Base-by-base conservation (phyloP, 2,888 invertebrate species). In the Petrolisthes cinctipes region DNA sequence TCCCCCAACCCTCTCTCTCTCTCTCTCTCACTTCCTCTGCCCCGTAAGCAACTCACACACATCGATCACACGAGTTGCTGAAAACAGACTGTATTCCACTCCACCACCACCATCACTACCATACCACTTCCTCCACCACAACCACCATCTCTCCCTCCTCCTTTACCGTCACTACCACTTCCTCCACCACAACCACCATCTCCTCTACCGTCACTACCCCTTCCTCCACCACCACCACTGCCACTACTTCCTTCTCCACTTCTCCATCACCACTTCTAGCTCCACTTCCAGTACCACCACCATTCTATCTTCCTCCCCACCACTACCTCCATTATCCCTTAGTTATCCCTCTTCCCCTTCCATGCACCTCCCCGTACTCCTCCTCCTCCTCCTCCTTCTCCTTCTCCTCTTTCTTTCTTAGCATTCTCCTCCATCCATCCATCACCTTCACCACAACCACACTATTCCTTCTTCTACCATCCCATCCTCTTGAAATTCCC, bases 11-110 rank as follows among this genome's bases (percentile, higher is more conserved):
- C 54, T 20, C 14, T 23, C 80, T 56, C 54, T 20, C 14, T 23
- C 80, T 56, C 71, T 68, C 66, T 68, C 51, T 37, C 73, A 71
- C 73, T 71, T 83, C 82, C 68, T 68, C 82, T 17, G 54, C 82
- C 66, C 76, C 76, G 53, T 76, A 37, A 76, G 11, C 37, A 76
- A 37, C 76, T 2, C 17, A 14, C 66, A 6, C 9, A 7, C 76
- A 76, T 76, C 76, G 71, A 71, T 71, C 71, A 71, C 71, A 11
- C 17, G n/a, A 71, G 71, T 71, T 71, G 71, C 71, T 71, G 71
- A 71, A 71, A 71, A 71, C 71, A 20, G n/a, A 61, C 1, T n/a
- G 71, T 20, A 37, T 71, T 6, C 71, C 71, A 2, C 6, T n/a
- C 71, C 71, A 6, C 61, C 61, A 61, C 61, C 61, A 17, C 61